These are phyloP conservation scores for Danio albolineatus DNA, from an alignment of 2,797 vertebrate genomes.

Conservation along the genomic window DNA sequence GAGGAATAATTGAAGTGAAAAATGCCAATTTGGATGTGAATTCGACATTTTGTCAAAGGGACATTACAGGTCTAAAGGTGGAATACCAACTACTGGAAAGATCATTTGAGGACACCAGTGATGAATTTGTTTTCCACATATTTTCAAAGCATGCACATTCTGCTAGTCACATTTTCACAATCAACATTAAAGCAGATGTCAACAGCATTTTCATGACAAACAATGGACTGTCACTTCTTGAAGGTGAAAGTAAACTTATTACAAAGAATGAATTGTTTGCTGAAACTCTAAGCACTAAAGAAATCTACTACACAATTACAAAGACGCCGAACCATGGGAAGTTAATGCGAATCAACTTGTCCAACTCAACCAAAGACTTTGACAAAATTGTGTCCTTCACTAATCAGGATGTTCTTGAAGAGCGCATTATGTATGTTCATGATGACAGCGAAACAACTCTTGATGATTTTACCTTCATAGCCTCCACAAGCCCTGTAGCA, in stretches of 20 bases:
- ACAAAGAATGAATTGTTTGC: slow-evolving; percentile 84
- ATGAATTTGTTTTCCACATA: slow-evolving; percentile 86
- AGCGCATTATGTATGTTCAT: slow-evolving; percentile 87
- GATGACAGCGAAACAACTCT: slow-evolving; percentile 86
- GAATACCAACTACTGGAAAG: slow-evolving; percentile 82
- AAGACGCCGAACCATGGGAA: slow-evolving; percentile 84
- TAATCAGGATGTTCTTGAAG: slow-evolving; percentile 80
- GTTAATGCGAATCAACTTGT: slow-evolving; percentile 80
- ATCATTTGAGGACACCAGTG: slow-evolving; percentile 77
- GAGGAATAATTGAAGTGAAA: slow-evolving; percentile 83
- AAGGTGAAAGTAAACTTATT: slow-evolving; percentile 90
- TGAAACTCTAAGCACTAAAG: slow-evolving; percentile 81
- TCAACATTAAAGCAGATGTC: slow-evolving; percentile 85
- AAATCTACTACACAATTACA: slow-evolving; percentile 83
- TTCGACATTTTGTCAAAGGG: slow-evolving; percentile 86
- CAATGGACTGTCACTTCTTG: slow-evolving; percentile 82
- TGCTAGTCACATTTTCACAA: slow-evolving; percentile 80
- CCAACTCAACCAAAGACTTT: slow-evolving; percentile 78
- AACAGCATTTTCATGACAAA: slow-evolving; percentile 84
- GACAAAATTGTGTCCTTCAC: slow-evolving; percentile 82
- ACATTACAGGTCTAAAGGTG: slow-evolving; percentile 80
- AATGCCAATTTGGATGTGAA: slow-evolving; percentile 77
- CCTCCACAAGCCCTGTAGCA: slow-evolving; percentile 70
- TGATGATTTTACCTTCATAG: slow-evolving; percentile 84
- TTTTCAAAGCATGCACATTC: slow-evolving; percentile 85